Evolutionary conservation across 1,140 invertebrate genomes (phyloP), one percentile per base, ranked within the genome.

Genomic region (Temnothorax longispinosus): DNA sequence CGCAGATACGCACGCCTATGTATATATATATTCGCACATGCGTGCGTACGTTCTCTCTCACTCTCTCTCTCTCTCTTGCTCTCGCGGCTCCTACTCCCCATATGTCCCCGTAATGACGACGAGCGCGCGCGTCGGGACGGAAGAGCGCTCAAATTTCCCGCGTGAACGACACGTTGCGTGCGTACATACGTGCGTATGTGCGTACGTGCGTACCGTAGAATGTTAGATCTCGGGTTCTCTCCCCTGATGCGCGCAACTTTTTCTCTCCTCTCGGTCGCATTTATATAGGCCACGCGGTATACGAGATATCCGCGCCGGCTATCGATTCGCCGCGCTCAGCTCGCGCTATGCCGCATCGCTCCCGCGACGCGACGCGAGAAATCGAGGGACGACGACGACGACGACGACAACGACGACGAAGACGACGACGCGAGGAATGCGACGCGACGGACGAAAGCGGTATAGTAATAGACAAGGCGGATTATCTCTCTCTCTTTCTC

Each of bases 111-210:
- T 90, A 91, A 91, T 65, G 84, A 90, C 64, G 89, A 87, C 82
- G 90, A 88, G 77, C 84, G 88, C 64, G 80, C 80, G 74, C 90
- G 90, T 80, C 84, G 80, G 67, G 82, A 90, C 87, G 88, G 88
- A 90, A 91, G 88, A 89, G 85, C 87, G 89, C 88, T 93, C 92
- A 91, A 92, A 93, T 93, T 93, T 93, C 91, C 87, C 90, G 89
- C 90, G 89, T 88, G 77, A 87, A 87, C 88, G 88, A 85, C 60
- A 74, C 85, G 78, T 58, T 58, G 35, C 69, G 86, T 77, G 21
- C 44, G 58, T 72, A 21, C 41, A 27, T 27, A 27, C 27, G 54
- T 76, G 54, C 56, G 38, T 76, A 35, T 18, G 58, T 85, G 44
- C 32, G 32, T 74, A 15, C 67, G n/a, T 75, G 5, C 74, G n/a